A percentile compares a stretch with the other conserved stretches of the same genome.
These are phyloP conservation scores for Gila orcuttii DNA, from an alignment of 2,113 vertebrate species.

Conservation along the genomic window DNA sequence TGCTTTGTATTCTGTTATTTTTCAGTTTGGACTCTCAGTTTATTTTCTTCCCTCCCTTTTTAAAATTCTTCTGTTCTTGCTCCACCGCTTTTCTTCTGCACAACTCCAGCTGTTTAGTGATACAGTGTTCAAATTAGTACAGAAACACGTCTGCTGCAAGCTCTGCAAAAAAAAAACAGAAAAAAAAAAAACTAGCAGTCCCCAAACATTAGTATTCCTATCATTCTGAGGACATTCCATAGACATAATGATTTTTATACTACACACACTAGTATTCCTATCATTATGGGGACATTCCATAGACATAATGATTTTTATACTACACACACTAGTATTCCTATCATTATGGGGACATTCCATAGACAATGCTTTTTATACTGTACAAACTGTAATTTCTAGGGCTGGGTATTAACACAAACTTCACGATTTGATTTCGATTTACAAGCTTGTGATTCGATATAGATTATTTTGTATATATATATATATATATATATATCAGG, in stretches of 20 bases:
- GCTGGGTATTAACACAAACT: too few relatives aligned
- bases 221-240: too few relatives aligned
- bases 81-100: background rate
- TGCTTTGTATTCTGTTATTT: background rate
- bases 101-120: slow-evolving; percentile 52
- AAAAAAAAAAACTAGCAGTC: background rate
- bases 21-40: background rate
- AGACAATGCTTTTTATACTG: too few relatives aligned
- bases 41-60: background rate
- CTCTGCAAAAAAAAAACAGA: slow-evolving; percentile 18
- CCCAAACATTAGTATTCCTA: background rate
- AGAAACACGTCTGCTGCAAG: slow-evolving; percentile 48
- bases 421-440: too few relatives aligned
- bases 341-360: too few relatives aligned
- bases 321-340: background rate
- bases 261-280: background rate
- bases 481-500: too few relatives aligned
- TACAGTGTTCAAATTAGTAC: slow-evolving; percentile 49
- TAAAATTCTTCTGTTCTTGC: slow-evolving; percentile 3
- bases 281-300: too few relatives aligned
- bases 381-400: too few relatives aligned
- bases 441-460: too few relatives aligned
- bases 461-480: too few relatives aligned
- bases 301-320: too few relatives aligned
- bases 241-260: too few relatives aligned